Percentiles rank a stretch among this genome's conserved stretches.
Conservation (phyloP, 2,888 invertebrate genomes). For the Onchidella celtica region DNA sequence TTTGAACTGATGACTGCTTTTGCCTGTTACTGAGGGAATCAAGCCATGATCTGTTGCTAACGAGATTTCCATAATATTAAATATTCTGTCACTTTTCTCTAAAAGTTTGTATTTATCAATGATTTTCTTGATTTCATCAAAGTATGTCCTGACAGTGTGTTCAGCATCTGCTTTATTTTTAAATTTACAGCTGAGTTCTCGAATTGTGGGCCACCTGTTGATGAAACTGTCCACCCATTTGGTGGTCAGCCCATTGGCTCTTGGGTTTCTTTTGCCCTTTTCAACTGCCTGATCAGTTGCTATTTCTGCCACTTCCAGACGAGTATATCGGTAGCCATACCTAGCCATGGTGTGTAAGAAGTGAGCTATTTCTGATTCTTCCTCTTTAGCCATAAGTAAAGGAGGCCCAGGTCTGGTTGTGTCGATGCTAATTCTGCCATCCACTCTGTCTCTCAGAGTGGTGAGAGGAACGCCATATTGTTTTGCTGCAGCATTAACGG, state of each 20-base stretch:
- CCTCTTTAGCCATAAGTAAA: conserved; percentile 43
- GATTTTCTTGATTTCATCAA: conserved; percentile 49
- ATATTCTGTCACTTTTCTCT: conserved; percentile 46
- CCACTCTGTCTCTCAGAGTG: conserved; percentile 46
- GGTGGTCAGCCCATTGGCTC: conserved; percentile 43
- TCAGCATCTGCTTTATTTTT: conserved; percentile 48
- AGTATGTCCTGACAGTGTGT: conserved; percentile 49
- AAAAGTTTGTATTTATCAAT: conserved; percentile 45
- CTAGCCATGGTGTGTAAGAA: conserved; percentile 46
- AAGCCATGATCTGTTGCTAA: conserved; percentile 39
- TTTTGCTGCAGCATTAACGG: conserved; percentile 49
- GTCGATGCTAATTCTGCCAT: conserved; percentile 49
- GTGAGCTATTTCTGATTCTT: conserved; percentile 44
- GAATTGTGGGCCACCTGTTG: conserved; percentile 42
- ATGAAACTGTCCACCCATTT: conserved; percentile 51
- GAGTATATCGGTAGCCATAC: conserved; percentile 51
- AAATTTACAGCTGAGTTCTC: conserved; percentile 49
- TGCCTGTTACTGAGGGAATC: background rate
- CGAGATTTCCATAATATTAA: conserved; percentile 46
- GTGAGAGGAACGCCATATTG: conserved; percentile 48
- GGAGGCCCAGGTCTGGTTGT: conserved; percentile 49
- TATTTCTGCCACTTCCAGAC: conserved; percentile 45
- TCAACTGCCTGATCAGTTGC: conserved; percentile 50
- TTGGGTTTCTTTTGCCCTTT: conserved; percentile 44
- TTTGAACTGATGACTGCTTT: conserved; percentile 25